Evolutionary conservation across 2,797 vertebrate species (phyloP).

Genomic region (Novumbra hubbsi): DNA sequence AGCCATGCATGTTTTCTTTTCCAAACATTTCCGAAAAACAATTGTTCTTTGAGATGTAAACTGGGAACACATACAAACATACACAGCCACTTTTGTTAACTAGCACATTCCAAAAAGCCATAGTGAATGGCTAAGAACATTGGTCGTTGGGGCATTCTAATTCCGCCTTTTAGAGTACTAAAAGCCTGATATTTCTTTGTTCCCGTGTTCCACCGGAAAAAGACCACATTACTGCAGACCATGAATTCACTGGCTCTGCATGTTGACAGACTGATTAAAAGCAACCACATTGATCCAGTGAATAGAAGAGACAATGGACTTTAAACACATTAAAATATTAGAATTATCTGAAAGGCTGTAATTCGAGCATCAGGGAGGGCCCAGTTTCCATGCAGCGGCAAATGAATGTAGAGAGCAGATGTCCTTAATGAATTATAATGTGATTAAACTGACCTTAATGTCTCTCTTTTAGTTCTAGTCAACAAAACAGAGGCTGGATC

Average conservation of each 20-base stretch:
- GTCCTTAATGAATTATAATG: slow-evolving; percentile 57
- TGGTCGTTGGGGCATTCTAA: slow-evolving; percentile 33
- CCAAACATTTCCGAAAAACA: neutral
- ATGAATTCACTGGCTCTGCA: slow-evolving; percentile 16
- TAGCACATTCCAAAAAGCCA: slow-evolving; percentile 1
- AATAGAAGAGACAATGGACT: slow-evolving; percentile 44
- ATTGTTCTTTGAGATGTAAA: neutral
- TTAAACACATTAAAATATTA: slow-evolving; percentile 55
- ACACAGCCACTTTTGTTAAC: slow-evolving; percentile 3
- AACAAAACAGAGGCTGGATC: slow-evolving; percentile 24
- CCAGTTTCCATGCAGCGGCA: slow-evolving; percentile 27
- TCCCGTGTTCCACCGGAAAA: slow-evolving; percentile 39
- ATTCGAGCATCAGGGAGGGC: slow-evolving; percentile 44
- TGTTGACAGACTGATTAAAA: slow-evolving; percentile 36
- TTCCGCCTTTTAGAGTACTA: slow-evolving; percentile 53
- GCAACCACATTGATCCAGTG: slow-evolving; percentile 20
- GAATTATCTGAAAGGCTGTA: slow-evolving; percentile 54
- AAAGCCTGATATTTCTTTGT: slow-evolving; percentile 52
- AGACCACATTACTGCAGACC: slow-evolving; percentile 19
- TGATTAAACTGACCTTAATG: slow-evolving; percentile 52
- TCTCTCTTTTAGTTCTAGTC: slow-evolving; percentile 32
- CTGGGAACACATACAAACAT: neutral
- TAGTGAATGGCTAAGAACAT: slow-evolving; percentile 30
- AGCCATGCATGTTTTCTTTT: neutral
- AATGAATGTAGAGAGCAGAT: slow-evolving; percentile 35